Base-by-base conservation (phyloP, 2,113 vertebrate species). In the Procavia capensis region DNA sequence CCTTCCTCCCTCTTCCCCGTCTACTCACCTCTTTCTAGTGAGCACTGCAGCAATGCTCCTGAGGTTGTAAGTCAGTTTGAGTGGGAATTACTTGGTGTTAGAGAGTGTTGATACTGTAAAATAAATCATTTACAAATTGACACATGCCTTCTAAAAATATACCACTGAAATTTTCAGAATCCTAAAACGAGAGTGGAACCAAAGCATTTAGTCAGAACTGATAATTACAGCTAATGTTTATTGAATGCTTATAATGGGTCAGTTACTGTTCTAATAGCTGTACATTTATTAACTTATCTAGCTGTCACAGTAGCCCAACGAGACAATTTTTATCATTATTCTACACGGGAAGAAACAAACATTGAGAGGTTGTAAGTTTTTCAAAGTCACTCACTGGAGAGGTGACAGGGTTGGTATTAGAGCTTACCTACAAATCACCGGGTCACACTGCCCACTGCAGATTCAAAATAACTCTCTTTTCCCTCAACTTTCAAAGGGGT, bases 121-220 rank as follows among this genome's bases (percentile, higher is more conserved):
- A 90, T 91, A 96, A 96, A 78, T 93, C 43, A 95, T 93, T 95
- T 86, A 95, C 82, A 92, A 89, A 94, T 95, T 91, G 94, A 95
- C 96, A 78, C 79, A 86, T 96, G 86, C 87, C 80, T 94, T 85
- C 97, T 97, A 96, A 97, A 96, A 95, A 97, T 95, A 95, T 64
- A 81, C 87, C 72, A 85, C 75, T 90, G 91, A 85, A 96, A 95
- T 88, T 88, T 94, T 72, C 81, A n/a, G 94, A 93, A 95, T 95
- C 97, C 92, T 92, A 96, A 97, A 97, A 94, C 95, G 90, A 94
- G 91, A 95, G 85, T 84, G 91, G 89, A 64, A 98, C 94, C 96
- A 96, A 93, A 95, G 97, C 95, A 96, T 96, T 96, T 97, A 98
- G 96, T 97, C 96, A 97, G 97, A 97, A 92, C 84, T 45, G 95